Conservation (phyloP, 2,113 vertebrate genomes). For the Callaeas wilsoni region DNA sequence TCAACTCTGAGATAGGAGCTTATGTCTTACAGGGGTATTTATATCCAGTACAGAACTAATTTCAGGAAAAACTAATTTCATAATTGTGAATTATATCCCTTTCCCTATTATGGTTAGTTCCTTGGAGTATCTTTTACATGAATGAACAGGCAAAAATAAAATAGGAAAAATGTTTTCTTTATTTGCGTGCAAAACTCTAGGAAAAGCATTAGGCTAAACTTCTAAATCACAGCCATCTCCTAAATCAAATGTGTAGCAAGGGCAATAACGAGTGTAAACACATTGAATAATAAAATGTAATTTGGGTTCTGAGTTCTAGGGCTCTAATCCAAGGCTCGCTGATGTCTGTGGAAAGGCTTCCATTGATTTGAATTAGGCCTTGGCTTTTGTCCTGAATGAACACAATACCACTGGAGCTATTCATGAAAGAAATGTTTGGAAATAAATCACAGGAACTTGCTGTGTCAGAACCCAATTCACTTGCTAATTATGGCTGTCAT, state of each 20-base stretch:
- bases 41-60: not conserved
- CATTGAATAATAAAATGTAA: slow-evolving; percentile 5
- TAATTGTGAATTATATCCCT: not conserved
- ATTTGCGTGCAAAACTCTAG: slow-evolving; percentile 18
- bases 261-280: slow-evolving; percentile 25
- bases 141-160: not conserved
- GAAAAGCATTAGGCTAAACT: slow-evolving; percentile 19
- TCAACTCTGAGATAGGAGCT: not conserved
- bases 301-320: slow-evolving; percentile 4
- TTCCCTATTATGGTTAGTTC: not conserved
- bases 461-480: not conserved
- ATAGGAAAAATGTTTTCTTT: not conserved
- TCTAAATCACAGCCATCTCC: slow-evolving; percentile 32
- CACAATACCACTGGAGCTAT: slow-evolving; percentile 20
- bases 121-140: not conserved
- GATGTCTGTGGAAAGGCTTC: slow-evolving; percentile 21
- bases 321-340: slow-evolving; percentile 3
- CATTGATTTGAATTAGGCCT: slow-evolving; percentile 20
- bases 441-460: slow-evolving; percentile 31
- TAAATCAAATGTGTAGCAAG: slow-evolving; percentile 18
- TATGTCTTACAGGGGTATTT: not conserved
- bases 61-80: not conserved
- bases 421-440: slow-evolving; percentile 13
- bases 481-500: not conserved
- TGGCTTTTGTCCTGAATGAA: slow-evolving; percentile 36